These are phyloP conservation scores for Rhodophaea formosa DNA, from an alignment of 2,888 invertebrate species.

Conservation along the genomic window DNA sequence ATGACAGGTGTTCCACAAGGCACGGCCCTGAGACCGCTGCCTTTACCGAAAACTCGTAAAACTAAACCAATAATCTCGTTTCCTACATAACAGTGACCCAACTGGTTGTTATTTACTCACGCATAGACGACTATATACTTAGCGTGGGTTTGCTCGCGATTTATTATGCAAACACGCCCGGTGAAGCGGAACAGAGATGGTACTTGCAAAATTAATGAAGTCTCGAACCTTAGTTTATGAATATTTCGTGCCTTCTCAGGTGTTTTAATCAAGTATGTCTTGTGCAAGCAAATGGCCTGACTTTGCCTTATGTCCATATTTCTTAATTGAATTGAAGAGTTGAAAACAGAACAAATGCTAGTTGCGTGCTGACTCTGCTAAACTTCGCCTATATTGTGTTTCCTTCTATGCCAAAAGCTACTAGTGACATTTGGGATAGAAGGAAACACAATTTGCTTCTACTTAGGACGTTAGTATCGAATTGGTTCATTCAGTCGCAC, in stretches of 20 bases:
- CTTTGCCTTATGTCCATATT: no score
- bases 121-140: background rate
- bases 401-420: no score
- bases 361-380: no score
- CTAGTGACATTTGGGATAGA: no score
- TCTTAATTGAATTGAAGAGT: no score
- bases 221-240: background rate
- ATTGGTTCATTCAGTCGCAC: no score
- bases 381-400: no score
- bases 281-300: background rate
- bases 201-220: slow-evolving; percentile 4
- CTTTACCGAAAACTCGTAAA: slow-evolving; percentile 6
- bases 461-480: no score
- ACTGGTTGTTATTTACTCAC: slow-evolving; percentile 6
- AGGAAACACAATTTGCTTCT: no score
- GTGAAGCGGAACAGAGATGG: slow-evolving; percentile 11
- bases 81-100: slow-evolving; percentile 29
- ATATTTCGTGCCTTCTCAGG: background rate
- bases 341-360: no score
- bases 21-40: background rate
- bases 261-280: background rate
- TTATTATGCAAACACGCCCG: slow-evolving; percentile 16
- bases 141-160: slow-evolving; percentile 6
- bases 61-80: slow-evolving; percentile 23
- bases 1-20: background rate